Evolutionary conservation across 2,113 vertebrate genomes (phyloP).

Genomic region (Leptodactylus fuscus): DNA sequence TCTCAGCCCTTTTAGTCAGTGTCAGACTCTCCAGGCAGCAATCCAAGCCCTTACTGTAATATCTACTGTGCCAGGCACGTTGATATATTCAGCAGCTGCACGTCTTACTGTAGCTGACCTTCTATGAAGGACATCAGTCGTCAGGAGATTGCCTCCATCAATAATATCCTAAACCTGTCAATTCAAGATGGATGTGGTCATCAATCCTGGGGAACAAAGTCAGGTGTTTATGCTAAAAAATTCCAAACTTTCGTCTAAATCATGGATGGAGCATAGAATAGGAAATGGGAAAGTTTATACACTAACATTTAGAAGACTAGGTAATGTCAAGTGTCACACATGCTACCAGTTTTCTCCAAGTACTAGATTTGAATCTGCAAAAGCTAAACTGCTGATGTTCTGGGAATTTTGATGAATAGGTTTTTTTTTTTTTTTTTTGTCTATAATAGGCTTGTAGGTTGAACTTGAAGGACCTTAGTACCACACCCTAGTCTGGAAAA

Average conservation of each 20-base stretch:
- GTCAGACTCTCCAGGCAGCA: conserved; percentile 4
- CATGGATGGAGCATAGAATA: not conserved
- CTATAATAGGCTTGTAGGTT: not conserved
- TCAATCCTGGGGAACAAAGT: not conserved
- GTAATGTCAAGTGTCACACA: not conserved
- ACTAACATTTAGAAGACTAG: not conserved
- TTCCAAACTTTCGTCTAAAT: not conserved
- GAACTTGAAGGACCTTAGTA: not conserved
- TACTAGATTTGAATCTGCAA: not conserved
- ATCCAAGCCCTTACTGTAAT: not conserved
- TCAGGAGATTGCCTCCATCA: conserved; percentile 4
- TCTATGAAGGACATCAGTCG: conserved; percentile 1
- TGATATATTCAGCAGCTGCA: conserved; percentile 37
- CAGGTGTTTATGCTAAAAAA: not conserved
- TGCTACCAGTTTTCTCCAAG: not conserved
- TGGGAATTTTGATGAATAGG: not conserved
- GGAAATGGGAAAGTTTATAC: too few species aligned
- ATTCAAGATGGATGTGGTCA: too few species aligned
- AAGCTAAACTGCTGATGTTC: not conserved
- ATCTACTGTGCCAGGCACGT: conserved; percentile 4
- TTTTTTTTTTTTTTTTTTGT: too few species aligned
- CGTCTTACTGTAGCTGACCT: conserved; percentile 30
- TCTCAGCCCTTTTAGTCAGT: not conserved
- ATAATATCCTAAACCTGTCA: conserved; percentile 8
- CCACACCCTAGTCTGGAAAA: too few species aligned